Evolutionary conservation across 2,888 invertebrate species (phyloP).

Genomic region (Pegoplata infirma): DNA sequence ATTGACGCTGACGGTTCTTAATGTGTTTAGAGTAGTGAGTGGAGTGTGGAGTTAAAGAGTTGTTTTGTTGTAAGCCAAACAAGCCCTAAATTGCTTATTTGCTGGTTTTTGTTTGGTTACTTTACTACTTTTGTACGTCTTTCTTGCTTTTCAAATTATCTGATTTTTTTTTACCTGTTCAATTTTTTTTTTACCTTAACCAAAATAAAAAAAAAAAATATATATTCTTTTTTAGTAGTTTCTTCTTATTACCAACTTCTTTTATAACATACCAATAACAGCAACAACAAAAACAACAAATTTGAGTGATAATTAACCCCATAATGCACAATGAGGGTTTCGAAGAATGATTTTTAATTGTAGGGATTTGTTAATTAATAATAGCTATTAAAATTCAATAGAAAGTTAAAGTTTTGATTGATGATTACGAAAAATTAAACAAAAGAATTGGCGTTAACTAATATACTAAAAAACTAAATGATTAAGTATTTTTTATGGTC

Average conservation of each 20-base stretch:
- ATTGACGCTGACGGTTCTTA: slow-evolving; percentile 23
- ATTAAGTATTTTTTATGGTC: no score
- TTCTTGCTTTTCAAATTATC: slow-evolving; percentile 24
- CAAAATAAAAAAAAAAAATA: slow-evolving; percentile 14
- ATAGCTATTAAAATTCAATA: no score
- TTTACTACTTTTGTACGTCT: slow-evolving; percentile 18
- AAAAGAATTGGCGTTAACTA: no score
- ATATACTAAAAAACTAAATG: no score
- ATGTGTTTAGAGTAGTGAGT: slow-evolving; percentile 27
- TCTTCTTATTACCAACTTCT: background rate
- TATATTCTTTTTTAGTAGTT: slow-evolving; percentile 33
- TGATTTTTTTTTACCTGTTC: slow-evolving; percentile 33
- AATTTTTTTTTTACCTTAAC: slow-evolving; percentile 19
- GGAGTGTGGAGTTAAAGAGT: slow-evolving; percentile 18
- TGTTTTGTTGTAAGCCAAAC: slow-evolving; percentile 46
- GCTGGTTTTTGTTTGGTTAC: slow-evolving; percentile 1
- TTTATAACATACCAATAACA: background rate
- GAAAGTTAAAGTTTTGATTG: no score
- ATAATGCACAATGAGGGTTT: no score
- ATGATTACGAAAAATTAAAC: no score
- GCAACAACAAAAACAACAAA: background rate
- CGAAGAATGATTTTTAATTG: no score
- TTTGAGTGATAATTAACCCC: slow-evolving; percentile 9
- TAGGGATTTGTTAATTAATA: no score
- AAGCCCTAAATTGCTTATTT: slow-evolving; percentile 56